These are phyloP conservation scores for Emydocephalus ijimae DNA, from an alignment of 2,113 vertebrate species.

Conservation along the genomic window DNA sequence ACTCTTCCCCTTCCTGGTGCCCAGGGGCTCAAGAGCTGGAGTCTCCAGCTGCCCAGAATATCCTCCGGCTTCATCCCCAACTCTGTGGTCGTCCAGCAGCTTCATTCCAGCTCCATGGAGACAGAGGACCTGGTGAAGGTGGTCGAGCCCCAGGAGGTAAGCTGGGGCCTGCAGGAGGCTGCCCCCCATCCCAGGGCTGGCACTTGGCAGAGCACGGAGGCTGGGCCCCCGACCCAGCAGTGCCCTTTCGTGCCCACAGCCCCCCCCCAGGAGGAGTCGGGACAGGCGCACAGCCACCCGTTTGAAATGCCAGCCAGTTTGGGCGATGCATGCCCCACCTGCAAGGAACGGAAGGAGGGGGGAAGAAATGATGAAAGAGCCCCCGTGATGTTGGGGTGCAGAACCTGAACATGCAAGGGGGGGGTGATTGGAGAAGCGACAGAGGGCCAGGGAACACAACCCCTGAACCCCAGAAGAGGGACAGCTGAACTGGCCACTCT, in stretches of 20 bases:
- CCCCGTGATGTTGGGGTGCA: neutral
- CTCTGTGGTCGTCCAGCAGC: slow-evolving; percentile 33
- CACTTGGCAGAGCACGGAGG: neutral
- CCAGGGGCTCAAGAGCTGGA: neutral
- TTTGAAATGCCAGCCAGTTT: neutral
- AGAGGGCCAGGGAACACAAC: too few species aligned
- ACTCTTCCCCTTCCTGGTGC: too few species aligned
- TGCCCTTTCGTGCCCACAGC: neutral
- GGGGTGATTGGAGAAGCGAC: neutral
- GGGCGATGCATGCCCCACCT: neutral
- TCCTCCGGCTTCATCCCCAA: slow-evolving; percentile 40
- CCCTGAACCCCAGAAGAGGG: neutral
- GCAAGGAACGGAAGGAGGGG: neutral
- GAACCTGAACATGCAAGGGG: neutral
- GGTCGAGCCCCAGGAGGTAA: neutral
- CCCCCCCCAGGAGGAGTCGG: neutral
- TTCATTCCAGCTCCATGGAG: slow-evolving; percentile 10
- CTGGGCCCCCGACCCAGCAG: neutral
- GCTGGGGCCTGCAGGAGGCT: neutral
- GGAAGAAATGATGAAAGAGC: neutral
- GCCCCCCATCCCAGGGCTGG: neutral
- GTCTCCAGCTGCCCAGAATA: neutral
- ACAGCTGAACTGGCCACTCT: neutral
- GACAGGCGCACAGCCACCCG: neutral
- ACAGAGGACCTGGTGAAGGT: neutral